Conservation (phyloP, 2,888 invertebrate genomes). For the Sepiola atlantica region DNA sequence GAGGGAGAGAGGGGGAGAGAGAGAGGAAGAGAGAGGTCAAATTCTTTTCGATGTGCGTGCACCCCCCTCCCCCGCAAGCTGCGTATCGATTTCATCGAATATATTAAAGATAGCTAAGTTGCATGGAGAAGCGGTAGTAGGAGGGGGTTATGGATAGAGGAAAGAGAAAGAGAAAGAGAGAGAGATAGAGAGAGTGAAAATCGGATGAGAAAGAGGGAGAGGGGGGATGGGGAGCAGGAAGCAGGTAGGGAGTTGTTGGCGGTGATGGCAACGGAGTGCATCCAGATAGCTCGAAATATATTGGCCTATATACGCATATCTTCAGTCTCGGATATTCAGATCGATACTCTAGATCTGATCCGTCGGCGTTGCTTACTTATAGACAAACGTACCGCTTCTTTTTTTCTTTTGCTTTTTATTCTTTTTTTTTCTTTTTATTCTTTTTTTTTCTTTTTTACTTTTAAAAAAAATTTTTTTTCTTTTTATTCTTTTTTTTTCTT, state of each 20-base stretch:
- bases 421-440: too few relatives aligned
- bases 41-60: neutral
- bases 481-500: too few relatives aligned
- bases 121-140: too few relatives aligned
- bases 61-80: neutral
- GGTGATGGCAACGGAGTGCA: neutral
- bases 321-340: neutral
- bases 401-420: neutral
- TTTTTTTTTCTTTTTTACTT: neutral
- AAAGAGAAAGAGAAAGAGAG: too few relatives aligned
- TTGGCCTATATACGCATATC: constrained; percentile 10
- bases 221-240: too few relatives aligned
- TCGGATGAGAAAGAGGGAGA: too few relatives aligned
- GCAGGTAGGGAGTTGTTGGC: too few relatives aligned
- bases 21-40: neutral
- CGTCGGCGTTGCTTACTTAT: neutral
- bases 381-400: neutral
- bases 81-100: neutral
- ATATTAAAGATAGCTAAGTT: neutral
- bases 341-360: neutral
- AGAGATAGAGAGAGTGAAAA: too few relatives aligned
- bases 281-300: neutral
- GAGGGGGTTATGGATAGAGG: too few relatives aligned
- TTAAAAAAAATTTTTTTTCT: neutral
- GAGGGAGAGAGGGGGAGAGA: too few relatives aligned